Evolutionary conservation across 2,113 vertebrate genomes (phyloP).

Genomic region (Ctenodactylus gundi): DNA sequence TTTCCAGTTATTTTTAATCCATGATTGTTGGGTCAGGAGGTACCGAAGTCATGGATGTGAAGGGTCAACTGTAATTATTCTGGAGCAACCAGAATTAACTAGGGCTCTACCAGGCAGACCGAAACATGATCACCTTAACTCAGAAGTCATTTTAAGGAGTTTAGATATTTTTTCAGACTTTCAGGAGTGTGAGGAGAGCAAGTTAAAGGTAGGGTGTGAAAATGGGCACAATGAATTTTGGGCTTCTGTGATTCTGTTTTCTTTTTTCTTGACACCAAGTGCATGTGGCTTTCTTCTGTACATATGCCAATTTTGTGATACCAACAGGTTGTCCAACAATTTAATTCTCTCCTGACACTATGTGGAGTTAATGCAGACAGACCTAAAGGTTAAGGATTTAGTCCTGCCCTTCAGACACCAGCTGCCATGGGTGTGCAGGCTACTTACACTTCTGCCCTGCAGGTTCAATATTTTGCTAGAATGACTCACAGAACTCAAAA

Average conservation of each 20-base stretch:
- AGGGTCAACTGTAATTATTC: not conserved
- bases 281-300: not conserved
- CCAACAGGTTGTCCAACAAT: not conserved
- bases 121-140: not conserved
- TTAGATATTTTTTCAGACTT: not conserved
- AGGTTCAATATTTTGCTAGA: not conserved
- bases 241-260: not conserved
- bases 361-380: not conserved
- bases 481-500: not conserved
- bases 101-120: not conserved
- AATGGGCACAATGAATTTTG: not conserved
- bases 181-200: not conserved
- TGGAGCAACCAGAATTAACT: not conserved
- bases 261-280: not conserved
- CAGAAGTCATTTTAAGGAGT: not conserved
- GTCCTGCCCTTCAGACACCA: not conserved
- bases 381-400: not conserved
- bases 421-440: not conserved
- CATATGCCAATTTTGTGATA: not conserved
- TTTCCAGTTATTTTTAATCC: not conserved
- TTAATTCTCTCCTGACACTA: not conserved
- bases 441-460: not conserved
- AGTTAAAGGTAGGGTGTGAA: not conserved
- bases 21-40: not conserved
- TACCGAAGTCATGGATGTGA: not conserved